Evolutionary conservation across 2,888 invertebrate genomes (phyloP).

Genomic region (Ophion ventricosus): DNA sequence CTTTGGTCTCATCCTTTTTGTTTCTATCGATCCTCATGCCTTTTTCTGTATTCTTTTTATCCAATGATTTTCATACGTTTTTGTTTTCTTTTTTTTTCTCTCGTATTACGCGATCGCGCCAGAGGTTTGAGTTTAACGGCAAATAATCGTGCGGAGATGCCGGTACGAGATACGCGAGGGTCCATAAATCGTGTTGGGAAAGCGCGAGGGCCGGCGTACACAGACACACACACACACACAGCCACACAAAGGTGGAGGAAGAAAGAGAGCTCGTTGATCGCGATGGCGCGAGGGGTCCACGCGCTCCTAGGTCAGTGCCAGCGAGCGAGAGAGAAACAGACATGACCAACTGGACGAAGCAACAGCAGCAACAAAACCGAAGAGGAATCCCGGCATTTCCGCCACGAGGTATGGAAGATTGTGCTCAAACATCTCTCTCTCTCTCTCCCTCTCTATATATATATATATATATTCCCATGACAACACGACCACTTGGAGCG

Average conservation of each 20-base stretch:
- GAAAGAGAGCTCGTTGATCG: conserved; percentile 65
- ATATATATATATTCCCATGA: neutral
- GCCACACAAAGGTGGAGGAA: conserved; percentile 12
- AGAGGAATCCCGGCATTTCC: conserved; percentile 62
- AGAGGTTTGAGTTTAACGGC: conserved; percentile 81
- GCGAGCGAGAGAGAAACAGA: conserved; percentile 63
- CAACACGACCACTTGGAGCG: conserved; percentile 6
- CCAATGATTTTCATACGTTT: conserved; percentile 52
- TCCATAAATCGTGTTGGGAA: conserved; percentile 77
- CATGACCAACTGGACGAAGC: conserved; percentile 52
- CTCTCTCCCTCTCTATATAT: neutral
- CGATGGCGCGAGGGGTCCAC: conserved; percentile 74
- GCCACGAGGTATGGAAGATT: conserved; percentile 65
- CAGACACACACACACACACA: neutral
- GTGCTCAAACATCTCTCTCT: conserved; percentile 11
- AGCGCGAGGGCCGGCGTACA: conserved; percentile 40
- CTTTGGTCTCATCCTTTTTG: conserved; percentile 52
- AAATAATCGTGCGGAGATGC: conserved; percentile 82
- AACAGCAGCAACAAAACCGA: conserved; percentile 45
- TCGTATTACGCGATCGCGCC: conserved; percentile 47
- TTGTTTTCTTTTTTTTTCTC: conserved; percentile 41
- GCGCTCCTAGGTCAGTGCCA: conserved; percentile 79
- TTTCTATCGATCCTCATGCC: conserved; percentile 25
- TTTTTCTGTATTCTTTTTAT: conserved; percentile 27
- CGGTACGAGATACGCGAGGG: conserved; percentile 78